These are phyloP conservation scores for Pteropus alecto DNA, from an alignment of 2,113 vertebrate species.

Conservation along the genomic window DNA sequence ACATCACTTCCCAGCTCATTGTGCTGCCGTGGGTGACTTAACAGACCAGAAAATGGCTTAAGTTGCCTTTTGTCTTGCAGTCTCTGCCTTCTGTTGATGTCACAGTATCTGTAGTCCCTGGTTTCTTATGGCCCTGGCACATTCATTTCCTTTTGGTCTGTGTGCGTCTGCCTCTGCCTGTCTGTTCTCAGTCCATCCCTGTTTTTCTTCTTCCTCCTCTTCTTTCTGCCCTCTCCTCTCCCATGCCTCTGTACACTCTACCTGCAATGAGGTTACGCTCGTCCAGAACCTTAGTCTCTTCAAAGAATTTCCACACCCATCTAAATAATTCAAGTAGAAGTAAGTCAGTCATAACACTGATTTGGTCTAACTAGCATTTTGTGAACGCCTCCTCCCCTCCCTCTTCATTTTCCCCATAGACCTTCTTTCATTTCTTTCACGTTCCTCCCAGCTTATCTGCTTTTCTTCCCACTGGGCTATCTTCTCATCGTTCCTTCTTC, in stretches of 20 bases:
- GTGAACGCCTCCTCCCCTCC: no score
- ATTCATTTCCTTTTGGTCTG: slow-evolving; percentile 42
- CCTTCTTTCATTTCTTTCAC: neutral
- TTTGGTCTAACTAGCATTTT: no score
- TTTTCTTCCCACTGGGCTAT: neutral
- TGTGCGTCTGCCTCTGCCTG: neutral
- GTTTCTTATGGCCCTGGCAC: slow-evolving; percentile 45
- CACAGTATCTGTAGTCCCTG: slow-evolving; percentile 40
- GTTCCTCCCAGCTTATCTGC: neutral
- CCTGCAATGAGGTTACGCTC: neutral
- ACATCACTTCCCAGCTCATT: slow-evolving; percentile 72
- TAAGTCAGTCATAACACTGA: no score
- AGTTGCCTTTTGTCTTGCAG: slow-evolving; percentile 71
- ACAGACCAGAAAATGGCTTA: slow-evolving; percentile 74
- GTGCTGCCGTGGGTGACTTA: slow-evolving; percentile 66
- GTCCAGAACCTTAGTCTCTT: neutral
- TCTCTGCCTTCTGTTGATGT: slow-evolving; percentile 58
- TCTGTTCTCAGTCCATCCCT: neutral
- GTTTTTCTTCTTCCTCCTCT: neutral
- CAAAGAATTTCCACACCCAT: neutral
- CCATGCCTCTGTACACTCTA: neutral
- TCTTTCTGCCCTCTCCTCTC: neutral
- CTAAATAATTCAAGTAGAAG: neutral
- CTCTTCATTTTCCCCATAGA: neutral
- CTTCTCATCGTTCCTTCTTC: neutral